These are phyloP conservation scores for Brachyptera risi DNA, from an alignment of 2,888 invertebrate genomes.

Conservation along the genomic window DNA sequence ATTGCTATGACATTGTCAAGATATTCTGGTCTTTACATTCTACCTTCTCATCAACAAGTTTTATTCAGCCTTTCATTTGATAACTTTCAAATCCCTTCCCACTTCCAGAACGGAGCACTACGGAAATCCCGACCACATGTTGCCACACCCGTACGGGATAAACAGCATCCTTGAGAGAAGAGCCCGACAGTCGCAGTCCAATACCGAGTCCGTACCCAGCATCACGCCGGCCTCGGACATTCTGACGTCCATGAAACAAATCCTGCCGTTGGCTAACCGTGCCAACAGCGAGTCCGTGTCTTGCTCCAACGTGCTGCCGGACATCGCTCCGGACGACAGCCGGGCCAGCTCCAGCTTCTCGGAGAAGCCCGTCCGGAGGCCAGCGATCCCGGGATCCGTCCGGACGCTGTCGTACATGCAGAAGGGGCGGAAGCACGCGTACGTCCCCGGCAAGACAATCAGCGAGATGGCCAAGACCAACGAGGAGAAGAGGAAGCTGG, in stretches of 20 bases:
- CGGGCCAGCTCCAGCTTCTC: background rate
- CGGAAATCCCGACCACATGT: constrained; percentile 45
- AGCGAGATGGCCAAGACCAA: background rate
- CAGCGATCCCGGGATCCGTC: no score
- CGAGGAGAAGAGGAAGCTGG: background rate
- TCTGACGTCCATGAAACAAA: background rate
- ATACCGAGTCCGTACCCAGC: background rate
- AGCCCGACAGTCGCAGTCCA: background rate
- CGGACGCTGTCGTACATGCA: no score
- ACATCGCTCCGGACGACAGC: background rate
- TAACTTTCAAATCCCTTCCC: constrained; percentile 52
- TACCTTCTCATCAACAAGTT: no score
- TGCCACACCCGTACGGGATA: constrained; percentile 48
- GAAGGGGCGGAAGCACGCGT: background rate
- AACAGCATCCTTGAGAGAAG: constrained; percentile 38
- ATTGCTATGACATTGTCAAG: no score
- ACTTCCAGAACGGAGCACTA: constrained; percentile 42
- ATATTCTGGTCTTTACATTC: no score
- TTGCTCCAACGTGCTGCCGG: background rate
- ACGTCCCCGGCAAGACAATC: background rate
- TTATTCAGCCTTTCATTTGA: no score
- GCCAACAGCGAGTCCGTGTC: background rate
- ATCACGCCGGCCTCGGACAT: background rate
- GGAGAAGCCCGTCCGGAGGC: background rate
- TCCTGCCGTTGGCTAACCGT: background rate